Evolutionary conservation across 2,113 vertebrate genomes (phyloP).

Genomic region (Chelonoidis abingdonii): DNA sequence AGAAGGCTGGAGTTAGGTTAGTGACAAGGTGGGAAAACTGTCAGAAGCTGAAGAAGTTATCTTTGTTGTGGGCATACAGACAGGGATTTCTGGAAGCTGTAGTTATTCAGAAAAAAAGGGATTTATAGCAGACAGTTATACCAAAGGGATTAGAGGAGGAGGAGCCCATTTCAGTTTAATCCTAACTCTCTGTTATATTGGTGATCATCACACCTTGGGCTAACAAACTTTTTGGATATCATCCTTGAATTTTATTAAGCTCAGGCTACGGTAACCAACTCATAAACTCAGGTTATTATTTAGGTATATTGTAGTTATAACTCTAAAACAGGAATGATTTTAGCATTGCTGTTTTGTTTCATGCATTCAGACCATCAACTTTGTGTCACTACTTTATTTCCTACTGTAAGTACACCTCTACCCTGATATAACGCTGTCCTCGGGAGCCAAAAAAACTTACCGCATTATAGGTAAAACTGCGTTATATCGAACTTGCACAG

Average conservation of each 20-base stretch:
- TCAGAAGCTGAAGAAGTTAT: not conserved
- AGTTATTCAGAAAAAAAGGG: not conserved
- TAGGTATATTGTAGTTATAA: not conserved
- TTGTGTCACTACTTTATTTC: not conserved
- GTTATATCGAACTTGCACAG: too few species aligned
- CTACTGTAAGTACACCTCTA: not conserved
- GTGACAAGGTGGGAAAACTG: not conserved
- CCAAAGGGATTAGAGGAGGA: not conserved
- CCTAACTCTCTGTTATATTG: conserved; percentile 21
- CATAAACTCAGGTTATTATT: conserved; percentile 27
- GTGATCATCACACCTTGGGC: not conserved
- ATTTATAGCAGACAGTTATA: conserved; percentile 11
- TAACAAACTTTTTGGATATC: not conserved
- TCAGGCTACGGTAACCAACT: not conserved
- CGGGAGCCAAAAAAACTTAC: too few species aligned
- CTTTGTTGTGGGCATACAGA: not conserved
- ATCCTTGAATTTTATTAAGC: conserved; percentile 3
- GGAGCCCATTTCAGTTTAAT: not conserved
- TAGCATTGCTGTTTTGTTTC: not conserved
- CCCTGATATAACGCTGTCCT: too few species aligned
- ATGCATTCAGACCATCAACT: not conserved
- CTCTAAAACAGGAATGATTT: not conserved
- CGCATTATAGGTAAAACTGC: too few species aligned
- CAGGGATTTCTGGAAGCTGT: not conserved
- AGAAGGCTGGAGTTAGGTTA: conserved; percentile 6